phyloP scores from a whole-genome alignment of 2,888 invertebrate species.

The Lasioglossum villosulum region DNA sequence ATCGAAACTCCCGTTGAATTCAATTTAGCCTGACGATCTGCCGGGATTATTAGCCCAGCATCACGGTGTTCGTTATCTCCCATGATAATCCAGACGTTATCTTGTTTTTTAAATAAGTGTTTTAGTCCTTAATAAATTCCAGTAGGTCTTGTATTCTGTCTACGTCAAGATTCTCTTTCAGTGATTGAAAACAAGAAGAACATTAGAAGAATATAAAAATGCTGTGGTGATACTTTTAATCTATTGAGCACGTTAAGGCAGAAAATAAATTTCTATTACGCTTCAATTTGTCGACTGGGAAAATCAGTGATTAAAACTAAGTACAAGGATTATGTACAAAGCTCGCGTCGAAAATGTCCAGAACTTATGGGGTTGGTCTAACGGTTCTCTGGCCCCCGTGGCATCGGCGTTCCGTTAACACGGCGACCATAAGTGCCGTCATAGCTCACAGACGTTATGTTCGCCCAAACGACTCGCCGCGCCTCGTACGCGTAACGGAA shows the following conservation, averaged over 20 bases:
- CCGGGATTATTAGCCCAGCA: background rate
- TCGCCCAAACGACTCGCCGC: background rate
- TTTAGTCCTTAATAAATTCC: too few relatives aligned
- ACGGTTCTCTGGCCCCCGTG: background rate
- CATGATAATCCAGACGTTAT: too few relatives aligned
- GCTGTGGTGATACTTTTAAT: too few relatives aligned
- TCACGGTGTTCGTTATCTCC: background rate
- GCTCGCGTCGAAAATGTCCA: background rate
- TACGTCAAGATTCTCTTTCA: too few relatives aligned
- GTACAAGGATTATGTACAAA: background rate
- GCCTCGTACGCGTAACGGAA: background rate
- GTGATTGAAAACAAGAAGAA: too few relatives aligned
- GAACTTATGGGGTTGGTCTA: background rate
- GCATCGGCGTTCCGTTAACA: background rate
- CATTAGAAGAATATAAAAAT: too few relatives aligned
- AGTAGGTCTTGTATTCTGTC: too few relatives aligned
- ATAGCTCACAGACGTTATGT: background rate
- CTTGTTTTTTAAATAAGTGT: too few relatives aligned
- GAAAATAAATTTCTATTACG: too few relatives aligned
- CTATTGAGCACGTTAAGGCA: too few relatives aligned
- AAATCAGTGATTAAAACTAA: background rate
- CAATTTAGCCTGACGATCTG: background rate
- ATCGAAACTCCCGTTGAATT: background rate
- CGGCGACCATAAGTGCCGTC: slow-evolving; percentile 8
- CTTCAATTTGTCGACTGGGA: too few relatives aligned